Conservation (phyloP, 2,113 vertebrate species). For the Elachura formosa region DNA sequence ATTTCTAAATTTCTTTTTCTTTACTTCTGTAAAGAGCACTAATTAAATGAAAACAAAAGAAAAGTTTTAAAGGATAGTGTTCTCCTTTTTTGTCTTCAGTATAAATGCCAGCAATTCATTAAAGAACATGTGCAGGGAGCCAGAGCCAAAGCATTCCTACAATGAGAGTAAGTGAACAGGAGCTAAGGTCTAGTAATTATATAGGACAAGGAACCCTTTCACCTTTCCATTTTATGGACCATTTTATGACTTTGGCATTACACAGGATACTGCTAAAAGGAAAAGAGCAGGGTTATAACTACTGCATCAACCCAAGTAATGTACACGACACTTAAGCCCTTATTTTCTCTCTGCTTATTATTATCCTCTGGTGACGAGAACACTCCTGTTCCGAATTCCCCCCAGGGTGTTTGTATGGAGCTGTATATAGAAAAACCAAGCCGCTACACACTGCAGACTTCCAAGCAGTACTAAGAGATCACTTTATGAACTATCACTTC, state of each 20-base stretch:
- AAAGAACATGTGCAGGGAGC: neutral
- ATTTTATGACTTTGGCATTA: neutral
- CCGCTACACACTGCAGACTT: neutral
- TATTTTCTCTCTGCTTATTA: neutral
- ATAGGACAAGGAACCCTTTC: neutral
- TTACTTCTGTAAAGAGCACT: neutral
- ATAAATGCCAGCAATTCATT: neutral
- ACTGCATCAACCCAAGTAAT: neutral
- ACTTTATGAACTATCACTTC: neutral
- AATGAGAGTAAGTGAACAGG: neutral
- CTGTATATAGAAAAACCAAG: neutral
- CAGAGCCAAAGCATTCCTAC: neutral
- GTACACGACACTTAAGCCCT: neutral
- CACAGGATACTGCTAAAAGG: neutral
- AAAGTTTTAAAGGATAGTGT: neutral
- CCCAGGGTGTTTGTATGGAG: neutral
- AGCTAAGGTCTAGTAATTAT: slow-evolving; percentile 4
- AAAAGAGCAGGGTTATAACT: slow-evolving; percentile 16
- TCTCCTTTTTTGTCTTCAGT: neutral
- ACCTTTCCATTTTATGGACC: neutral
- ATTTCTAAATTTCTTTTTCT: neutral
- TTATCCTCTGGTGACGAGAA: neutral
- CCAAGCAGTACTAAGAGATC: neutral
- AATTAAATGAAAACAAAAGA: neutral
- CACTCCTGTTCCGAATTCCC: neutral